A percentile compares a stretch with the other conserved stretches of the same genome.
Conservation (phyloP, 2,113 vertebrate species). For the Kryptolebias marmoratus region DNA sequence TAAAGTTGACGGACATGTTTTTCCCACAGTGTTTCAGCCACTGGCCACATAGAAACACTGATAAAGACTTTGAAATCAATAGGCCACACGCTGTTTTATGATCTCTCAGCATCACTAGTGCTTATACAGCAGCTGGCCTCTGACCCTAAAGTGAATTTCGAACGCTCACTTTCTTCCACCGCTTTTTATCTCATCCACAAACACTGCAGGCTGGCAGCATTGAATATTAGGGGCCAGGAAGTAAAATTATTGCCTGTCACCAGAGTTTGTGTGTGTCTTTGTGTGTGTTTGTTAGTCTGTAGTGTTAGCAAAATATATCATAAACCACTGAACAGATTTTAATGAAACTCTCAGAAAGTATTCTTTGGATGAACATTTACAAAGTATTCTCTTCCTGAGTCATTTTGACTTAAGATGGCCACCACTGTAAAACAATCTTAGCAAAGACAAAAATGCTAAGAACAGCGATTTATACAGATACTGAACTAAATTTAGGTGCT, state of each 20-base stretch:
- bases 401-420: too few species aligned
- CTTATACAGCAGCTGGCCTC: slow-evolving; percentile 72
- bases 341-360: too few species aligned
- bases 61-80: slow-evolving; percentile 72
- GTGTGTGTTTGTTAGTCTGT: too few species aligned
- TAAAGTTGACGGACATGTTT: slow-evolving; percentile 70
- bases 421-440: too few species aligned
- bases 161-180: slow-evolving; percentile 54
- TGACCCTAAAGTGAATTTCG: slow-evolving; percentile 67
- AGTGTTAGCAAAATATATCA: too few species aligned
- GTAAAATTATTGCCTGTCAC: slow-evolving; percentile 23
- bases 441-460: too few species aligned
- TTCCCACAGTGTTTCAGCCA: slow-evolving; percentile 54
- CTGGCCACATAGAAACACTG: slow-evolving; percentile 65
- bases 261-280: too few species aligned
- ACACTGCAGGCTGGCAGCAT: slow-evolving; percentile 46
- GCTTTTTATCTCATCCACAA: slow-evolving; percentile 52
- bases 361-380: too few species aligned
- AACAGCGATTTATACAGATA: too few species aligned
- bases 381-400: too few species aligned
- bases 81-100: slow-evolving; percentile 72
- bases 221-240: slow-evolving; percentile 48
- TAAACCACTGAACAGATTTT: too few species aligned
- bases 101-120: slow-evolving; percentile 62
- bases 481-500: too few species aligned